Base-by-base conservation (phyloP, 2,113 vertebrate species). In the Climacteris rufus region DNA sequence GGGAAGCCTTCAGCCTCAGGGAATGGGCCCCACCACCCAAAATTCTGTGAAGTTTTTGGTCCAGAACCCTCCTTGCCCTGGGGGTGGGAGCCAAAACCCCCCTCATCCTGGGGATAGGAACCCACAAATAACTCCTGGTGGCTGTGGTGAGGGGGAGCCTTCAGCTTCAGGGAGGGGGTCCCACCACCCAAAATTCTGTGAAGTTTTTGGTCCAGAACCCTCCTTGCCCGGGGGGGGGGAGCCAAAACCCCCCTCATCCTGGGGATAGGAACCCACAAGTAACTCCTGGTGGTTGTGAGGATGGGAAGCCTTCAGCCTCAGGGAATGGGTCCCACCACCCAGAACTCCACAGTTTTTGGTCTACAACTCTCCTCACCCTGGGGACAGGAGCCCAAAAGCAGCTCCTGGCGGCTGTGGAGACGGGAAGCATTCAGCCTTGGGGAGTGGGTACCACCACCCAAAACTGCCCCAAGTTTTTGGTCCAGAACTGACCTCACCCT, bases 171-270 rank as follows among this genome's bases (percentile, higher is more conserved):
- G 31, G 24, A 49, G 42, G 9, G 0, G 5, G 1, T 25, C 56
- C 56, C 23, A 4, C 12, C 4, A 25, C 9, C 9, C 22, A 4
- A 44, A 42, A 39, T 21, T 31, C 49, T 47, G 6, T 0, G 0
- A 22, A 37, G 1, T 24, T 44, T 15, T 21, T 0, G 1, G 4
- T 24, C 50, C 64, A 47, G 22, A 50, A 69, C 5, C 8, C 6
- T 10, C 44, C 65, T 68, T 24, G 47, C 44, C 9, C 44, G 19
- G 19, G 19, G 45, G 45, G 21, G 19, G 45, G 45, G 45, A 45
- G 19, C 7, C 45, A 45, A 20, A 45, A 45, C 19, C 47, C 27
- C 27, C 50, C 25, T 52, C 15, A 25, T 15, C 25, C 50, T 28
- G 25, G 50, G 50, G 50, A 27, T 28, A 25, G 15, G 16, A 53